These are phyloP conservation scores for Etheostoma cragini DNA, from an alignment of 2,113 vertebrate genomes.

Conservation along the genomic window DNA sequence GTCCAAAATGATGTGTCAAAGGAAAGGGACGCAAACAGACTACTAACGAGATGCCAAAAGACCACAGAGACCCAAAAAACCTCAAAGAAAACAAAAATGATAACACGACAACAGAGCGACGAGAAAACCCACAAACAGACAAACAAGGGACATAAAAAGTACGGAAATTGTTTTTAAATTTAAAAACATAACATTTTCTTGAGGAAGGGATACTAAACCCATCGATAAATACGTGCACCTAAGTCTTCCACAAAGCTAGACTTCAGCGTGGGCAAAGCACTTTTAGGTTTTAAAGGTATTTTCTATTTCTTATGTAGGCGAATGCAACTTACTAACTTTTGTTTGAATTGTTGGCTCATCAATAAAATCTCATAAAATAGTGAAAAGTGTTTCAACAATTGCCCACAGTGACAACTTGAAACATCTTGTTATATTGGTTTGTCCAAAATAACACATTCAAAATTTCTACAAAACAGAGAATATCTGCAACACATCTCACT, in stretches of 20 bases:
- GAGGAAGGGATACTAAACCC: too few relatives aligned
- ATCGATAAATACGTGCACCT: too few relatives aligned
- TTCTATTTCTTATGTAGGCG: background rate
- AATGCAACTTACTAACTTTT: background rate
- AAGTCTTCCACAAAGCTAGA: background rate
- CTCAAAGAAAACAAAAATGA: too few relatives aligned
- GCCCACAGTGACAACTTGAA: background rate
- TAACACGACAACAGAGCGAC: too few relatives aligned
- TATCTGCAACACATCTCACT: background rate
- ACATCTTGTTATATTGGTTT: background rate
- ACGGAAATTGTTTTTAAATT: too few relatives aligned
- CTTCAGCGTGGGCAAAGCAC: background rate
- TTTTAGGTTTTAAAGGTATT: background rate
- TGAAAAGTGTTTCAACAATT: background rate
- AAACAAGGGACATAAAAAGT: too few relatives aligned
- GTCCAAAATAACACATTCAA: background rate
- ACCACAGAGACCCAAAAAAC: too few relatives aligned
- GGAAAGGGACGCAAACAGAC: too few relatives aligned
- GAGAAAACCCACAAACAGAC: too few relatives aligned
- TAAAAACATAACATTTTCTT: too few relatives aligned
- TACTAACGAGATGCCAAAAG: too few relatives aligned
- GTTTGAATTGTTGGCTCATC: background rate
- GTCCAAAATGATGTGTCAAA: too few relatives aligned
- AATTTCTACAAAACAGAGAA: background rate
- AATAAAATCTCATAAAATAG: background rate